These are phyloP conservation scores for Tetropium fuscum DNA, from an alignment of 2,888 invertebrate species.

Conservation along the genomic window DNA sequence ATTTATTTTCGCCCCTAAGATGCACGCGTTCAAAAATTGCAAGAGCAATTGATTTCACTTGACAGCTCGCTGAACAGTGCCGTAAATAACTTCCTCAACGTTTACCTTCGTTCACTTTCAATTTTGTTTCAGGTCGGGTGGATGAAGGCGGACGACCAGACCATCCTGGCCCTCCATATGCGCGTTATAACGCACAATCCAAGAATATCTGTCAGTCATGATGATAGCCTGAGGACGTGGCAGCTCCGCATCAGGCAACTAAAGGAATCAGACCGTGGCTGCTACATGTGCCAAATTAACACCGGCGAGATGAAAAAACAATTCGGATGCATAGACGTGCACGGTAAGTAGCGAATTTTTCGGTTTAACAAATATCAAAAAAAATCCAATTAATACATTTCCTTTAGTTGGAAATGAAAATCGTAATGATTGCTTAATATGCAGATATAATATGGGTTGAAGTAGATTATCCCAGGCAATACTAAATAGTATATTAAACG, in stretches of 20 bases:
- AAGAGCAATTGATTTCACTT: too few relatives aligned
- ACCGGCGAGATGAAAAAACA: constrained; percentile 83
- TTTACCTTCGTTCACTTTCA: constrained; percentile 2
- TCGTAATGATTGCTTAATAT: too few relatives aligned
- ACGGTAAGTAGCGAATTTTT: constrained; percentile 73
- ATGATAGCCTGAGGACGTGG: constrained; percentile 80
- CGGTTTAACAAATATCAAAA: too few relatives aligned
- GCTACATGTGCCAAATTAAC: constrained; percentile 87
- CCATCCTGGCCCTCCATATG: constrained; percentile 79
- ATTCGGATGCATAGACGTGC: constrained; percentile 81
- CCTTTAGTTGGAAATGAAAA: too few relatives aligned
- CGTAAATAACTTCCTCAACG: too few relatives aligned
- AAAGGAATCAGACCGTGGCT: constrained; percentile 80
- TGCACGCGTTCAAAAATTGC: too few relatives aligned
- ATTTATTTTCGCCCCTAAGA: too few relatives aligned
- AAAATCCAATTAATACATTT: too few relatives aligned
- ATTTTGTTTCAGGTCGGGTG: constrained; percentile 75
- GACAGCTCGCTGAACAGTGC: too few relatives aligned
- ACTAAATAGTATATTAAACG: too few relatives aligned
- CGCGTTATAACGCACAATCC: constrained; percentile 82
- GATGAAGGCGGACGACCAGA: constrained; percentile 82
- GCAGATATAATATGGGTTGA: too few relatives aligned
- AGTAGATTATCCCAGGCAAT: too few relatives aligned
- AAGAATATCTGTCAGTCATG: constrained; percentile 77
- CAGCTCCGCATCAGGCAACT: constrained; percentile 79